These are phyloP conservation scores for Leptopterna dolabrata DNA, from an alignment of 2,888 invertebrate species.

Conservation along the genomic window DNA sequence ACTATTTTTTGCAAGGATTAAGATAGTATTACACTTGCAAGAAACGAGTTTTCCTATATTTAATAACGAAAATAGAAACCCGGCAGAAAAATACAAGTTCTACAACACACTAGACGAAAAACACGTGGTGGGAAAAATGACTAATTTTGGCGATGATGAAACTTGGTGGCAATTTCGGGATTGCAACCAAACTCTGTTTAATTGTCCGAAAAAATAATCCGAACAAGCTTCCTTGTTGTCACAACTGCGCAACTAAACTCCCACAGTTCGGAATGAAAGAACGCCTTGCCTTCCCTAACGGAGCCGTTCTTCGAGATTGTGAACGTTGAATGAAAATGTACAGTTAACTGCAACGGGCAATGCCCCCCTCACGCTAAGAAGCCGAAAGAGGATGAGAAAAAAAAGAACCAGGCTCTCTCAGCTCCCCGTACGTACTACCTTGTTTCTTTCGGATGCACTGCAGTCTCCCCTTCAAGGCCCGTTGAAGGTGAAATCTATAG, in stretches of 20 bases:
- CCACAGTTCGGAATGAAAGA: neutral
- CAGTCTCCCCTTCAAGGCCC: neutral
- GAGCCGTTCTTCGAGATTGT: neutral
- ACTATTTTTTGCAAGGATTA: too few species aligned
- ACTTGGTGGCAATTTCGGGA: too few species aligned
- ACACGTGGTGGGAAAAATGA: too few species aligned
- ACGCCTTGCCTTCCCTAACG: neutral
- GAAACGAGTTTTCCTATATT: too few species aligned
- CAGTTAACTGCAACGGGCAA: slow-evolving; percentile 5
- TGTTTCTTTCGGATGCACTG: neutral
- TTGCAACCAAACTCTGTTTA: too few species aligned
- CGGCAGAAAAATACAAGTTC: too few species aligned
- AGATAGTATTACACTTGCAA: too few species aligned
- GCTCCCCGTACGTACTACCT: neutral
- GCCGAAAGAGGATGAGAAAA: neutral
- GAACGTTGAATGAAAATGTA: neutral
- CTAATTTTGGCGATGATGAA: too few species aligned
- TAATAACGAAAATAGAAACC: too few species aligned
- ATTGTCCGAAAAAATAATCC: too few species aligned
- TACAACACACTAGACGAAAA: too few species aligned
- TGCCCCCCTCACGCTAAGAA: neutral
- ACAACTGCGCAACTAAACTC: neutral
- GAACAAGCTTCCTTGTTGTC: too few species aligned
- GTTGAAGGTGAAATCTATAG: neutral
- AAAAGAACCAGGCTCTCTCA: neutral